phyloP scores from a whole-genome alignment of 2,797 vertebrate species.

The Chromobotia macracanthus region DNA sequence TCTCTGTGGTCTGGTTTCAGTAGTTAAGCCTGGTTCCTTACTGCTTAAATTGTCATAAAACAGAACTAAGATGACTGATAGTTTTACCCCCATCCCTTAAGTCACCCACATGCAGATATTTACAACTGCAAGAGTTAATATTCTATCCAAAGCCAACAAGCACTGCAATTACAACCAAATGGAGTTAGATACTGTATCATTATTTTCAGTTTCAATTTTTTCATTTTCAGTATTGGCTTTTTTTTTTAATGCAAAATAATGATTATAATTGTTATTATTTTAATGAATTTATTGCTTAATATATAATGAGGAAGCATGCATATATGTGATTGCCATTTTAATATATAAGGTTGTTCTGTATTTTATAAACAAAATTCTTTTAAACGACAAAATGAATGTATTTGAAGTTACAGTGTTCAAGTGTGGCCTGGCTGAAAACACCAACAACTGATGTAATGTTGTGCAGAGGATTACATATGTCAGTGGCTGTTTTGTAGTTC shows the following conservation, averaged over 20 bases:
- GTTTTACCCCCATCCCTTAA: not conserved
- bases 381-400: not conserved
- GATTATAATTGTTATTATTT: not conserved
- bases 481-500: not conserved
- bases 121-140: not conserved
- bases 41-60: constrained; percentile 2
- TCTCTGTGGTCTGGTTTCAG: not conserved
- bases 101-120: not conserved
- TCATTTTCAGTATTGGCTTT: not conserved
- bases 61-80: not conserved
- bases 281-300: not conserved
- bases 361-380: not conserved
- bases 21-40: constrained; percentile 4
- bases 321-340: not conserved
- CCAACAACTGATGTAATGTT: not conserved
- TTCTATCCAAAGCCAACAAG: not conserved
- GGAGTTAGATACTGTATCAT: not conserved
- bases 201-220: too few species aligned
- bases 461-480: not conserved
- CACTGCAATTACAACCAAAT: not conserved
- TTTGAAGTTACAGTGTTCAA: not conserved
- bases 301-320: not conserved
- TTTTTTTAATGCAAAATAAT: constrained; percentile 4
- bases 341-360: not conserved
- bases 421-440: not conserved